A percentile compares a stretch with the other conserved stretches of the same genome.
Evolutionary conservation across 53 echinoderm and acorn worm genomes (phyloP).

Genomic region (Zoroaster sp.): DNA sequence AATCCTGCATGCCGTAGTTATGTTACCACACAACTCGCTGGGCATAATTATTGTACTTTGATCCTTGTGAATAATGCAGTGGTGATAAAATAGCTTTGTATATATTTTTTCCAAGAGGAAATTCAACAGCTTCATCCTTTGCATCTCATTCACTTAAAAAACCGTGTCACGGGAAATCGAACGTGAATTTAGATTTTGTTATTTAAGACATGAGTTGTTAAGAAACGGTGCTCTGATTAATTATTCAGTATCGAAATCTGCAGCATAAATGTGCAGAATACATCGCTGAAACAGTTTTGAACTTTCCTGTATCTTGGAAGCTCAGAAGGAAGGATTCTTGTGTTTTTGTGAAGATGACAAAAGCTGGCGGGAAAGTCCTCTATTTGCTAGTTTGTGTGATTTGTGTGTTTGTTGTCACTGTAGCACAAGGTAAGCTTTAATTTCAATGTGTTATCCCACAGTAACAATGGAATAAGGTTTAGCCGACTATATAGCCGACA

Average conservation of each 20-base stretch:
- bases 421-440: not conserved
- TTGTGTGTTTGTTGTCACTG: not conserved
- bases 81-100: not conserved
- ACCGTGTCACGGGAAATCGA: not conserved
- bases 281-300: not conserved
- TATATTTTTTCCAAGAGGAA: not conserved
- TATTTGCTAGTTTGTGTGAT: not conserved
- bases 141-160: not conserved
- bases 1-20: not conserved
- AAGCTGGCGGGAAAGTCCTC: not conserved
- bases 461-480: no score
- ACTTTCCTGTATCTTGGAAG: not conserved
- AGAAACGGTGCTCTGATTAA: not conserved
- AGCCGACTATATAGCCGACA: no score
- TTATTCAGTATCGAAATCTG: not conserved
- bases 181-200: not conserved
- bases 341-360: not conserved
- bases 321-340: not conserved
- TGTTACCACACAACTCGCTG: not conserved
- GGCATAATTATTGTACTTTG: not conserved
- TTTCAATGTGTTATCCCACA: not conserved
- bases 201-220: not conserved
- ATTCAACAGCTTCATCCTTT: not conserved
- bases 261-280: not conserved
- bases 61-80: not conserved